Base-by-base conservation (phyloP, 2,797 vertebrate genomes). In the Pachyuromys duprasi region DNA sequence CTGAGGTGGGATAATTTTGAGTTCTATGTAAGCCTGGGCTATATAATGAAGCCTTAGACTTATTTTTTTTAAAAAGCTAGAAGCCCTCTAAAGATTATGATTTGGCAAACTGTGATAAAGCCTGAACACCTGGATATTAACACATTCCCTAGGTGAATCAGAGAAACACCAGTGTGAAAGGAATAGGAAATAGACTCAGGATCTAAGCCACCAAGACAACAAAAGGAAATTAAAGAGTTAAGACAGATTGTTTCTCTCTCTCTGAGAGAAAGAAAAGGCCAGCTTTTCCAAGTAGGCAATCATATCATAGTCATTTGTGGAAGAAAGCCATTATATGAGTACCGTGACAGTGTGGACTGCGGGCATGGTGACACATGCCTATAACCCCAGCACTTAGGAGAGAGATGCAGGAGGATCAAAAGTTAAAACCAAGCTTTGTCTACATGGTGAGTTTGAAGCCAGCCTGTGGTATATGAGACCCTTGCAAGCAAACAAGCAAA, bases 201-300 rank as follows among this genome's bases (percentile, higher is more conserved):
- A 60, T 36, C 36, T n/a, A 33, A 60, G 36, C 82, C 76, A 39
- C 70, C 63, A 91, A 89, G 74, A 79, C 5, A 55, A 63, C 72
- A 89, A 45, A 82, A 90, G 39, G 86, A 83, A 93, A 94, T 60
- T 81, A 60, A 60, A 81, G 78, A 36, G 55, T 62, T 63, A 70
- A 93, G 80, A 75, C 60, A 72, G 60, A 69, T 55, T 36, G 42
- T n/a, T 18, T 69, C 45, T 24, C 86, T 39, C 75, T 93, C 86
- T 39, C 75, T 93, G 70, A 93, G 92, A 93, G 55, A 72, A 96
- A 36, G 87, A 91, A 93, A n/a, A 8, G 17, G 36, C 82, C 67
- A 20, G n/a, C 60, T 83, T 92, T 63, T 89, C 69, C 87, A 22
- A 57, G 80, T 3, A 91, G n/a, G 70, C 26, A 91, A 39, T 87